A percentile compares a stretch with the other conserved stretches of the same genome.
phyloP scores from a whole-genome alignment of 2,113 vertebrate species.

The Odocoileus virginianus region DNA sequence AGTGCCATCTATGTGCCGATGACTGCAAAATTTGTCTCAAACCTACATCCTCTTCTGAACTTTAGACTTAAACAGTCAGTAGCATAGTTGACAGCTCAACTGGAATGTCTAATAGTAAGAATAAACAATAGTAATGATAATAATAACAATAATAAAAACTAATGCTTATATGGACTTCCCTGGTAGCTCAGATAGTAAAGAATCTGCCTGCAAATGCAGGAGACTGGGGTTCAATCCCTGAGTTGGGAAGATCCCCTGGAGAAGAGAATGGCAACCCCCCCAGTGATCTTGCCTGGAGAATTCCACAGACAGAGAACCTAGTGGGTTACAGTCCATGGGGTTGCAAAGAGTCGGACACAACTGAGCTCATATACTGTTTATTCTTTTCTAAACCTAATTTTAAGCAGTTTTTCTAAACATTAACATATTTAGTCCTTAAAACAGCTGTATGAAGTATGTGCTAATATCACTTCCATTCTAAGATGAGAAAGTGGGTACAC shows the following conservation, averaged over 20 bases:
- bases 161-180: neutral
- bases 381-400: neutral
- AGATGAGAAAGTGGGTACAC: neutral
- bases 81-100: neutral
- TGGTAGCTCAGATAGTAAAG: neutral
- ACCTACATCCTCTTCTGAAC: neutral
- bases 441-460: neutral
- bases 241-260: neutral
- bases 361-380: neutral
- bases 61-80: neutral
- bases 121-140: neutral
- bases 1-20: neutral
- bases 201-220: neutral
- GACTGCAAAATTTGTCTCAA: neutral
- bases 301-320: neutral
- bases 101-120: neutral
- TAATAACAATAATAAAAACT: neutral
- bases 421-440: neutral
- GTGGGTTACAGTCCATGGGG: neutral
- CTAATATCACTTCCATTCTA: neutral
- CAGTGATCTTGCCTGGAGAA: neutral
- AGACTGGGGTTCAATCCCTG: neutral
- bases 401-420: neutral
- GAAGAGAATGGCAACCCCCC: neutral
- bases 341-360: neutral